Base-by-base conservation (phyloP, 2,113 vertebrate genomes). In the Elachura formosa region DNA sequence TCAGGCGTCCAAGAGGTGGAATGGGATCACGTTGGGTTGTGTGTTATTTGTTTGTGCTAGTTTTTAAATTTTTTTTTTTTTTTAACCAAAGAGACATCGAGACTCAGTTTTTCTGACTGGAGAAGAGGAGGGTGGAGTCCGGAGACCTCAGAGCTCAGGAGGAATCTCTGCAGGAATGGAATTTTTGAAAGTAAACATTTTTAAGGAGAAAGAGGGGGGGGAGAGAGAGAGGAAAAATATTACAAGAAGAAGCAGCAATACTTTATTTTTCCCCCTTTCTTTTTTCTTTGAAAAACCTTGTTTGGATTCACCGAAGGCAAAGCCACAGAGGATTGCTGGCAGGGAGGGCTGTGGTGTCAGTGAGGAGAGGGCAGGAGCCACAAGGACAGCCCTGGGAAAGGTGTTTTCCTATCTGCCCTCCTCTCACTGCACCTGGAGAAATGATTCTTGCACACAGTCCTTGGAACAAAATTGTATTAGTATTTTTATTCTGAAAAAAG, bases 181-280 rank as follows among this genome's bases (percentile, higher is more conserved):
- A 96, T 94, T 93, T 96, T 89, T 94, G 84, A 90, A 94, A 97
- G 90, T 90, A 93, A 96, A 95, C 91, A 96, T 94, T 97, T 97
- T 93, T 89, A 87, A 93, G 92, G 76, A 90, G 78, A 54, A 94
- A 62, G n/a, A 11, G 55, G 10, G 41, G 62, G 24, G 71, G 41
- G 66, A 77, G 64, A 73, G 72, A 95, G 69, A 69, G 62, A 90
- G 69, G 68, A 83, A 95, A 96, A 90, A 78, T 83, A 87, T 88
- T 81, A 93, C 84, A 74, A 93, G 84, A 91, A 94, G 92, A 72
- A 96, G 92, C 87, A 97, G 96, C 97, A 97, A 98, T 97, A 97
- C 96, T 49, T 84, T 84, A 78, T 86, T 82, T 68, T 75, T 29
- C 51, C 18, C 8, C 22, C 49, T 23, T 87, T n/a, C 11, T 84